Base-by-base conservation (phyloP, 2,113 vertebrate genomes). In the Ophiodon elongatus region DNA sequence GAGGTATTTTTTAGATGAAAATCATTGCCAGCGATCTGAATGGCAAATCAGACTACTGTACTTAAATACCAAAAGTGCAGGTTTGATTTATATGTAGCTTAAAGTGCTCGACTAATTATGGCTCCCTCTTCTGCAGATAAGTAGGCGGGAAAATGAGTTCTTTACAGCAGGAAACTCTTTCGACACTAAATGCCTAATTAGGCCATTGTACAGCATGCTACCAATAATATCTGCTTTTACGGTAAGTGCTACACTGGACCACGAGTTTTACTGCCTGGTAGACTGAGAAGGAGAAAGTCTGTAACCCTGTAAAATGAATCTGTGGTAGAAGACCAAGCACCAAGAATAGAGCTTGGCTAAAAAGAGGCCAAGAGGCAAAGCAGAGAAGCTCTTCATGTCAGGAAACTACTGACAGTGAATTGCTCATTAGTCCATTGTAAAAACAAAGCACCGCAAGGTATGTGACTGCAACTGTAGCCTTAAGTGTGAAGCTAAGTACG, bases 391-490 rank as follows among this genome's bases (percentile, higher is more conserved):
- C 45, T 90, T 81, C 68, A 57, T 88, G 83, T 82, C 74, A 73
- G 82, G 57, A 81, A 80, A 68, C 59, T 68, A 80, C 76, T 50
- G 47, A 83, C 57, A 72, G 83, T 70, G 64, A 90, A 85, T 83
- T 43, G 73, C 86, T 91, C 81, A 75, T 90, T 88, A 86, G 85
- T 71, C 17, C 76, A 79, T 8, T 54, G 85, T 80, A 88, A 73
- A 45, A 85, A 82, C 85, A 85, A 83, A 88, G 69, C 81, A 82
- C 65, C 79, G 77, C 33, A 69, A 85, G 76, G 76, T 78, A 78
- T 73, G 71, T 19, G 83, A 81, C 31, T 78, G 86, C 89, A 91
- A 91, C 87, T 75, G 73, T 83, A 56, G 83, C 89, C 88, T 87
- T n/a, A 57, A 91, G 90, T 81, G 85, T 89, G 66, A 67, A 73